Conservation (phyloP, 2,888 invertebrate genomes). For the Bombylius discolor region DNA sequence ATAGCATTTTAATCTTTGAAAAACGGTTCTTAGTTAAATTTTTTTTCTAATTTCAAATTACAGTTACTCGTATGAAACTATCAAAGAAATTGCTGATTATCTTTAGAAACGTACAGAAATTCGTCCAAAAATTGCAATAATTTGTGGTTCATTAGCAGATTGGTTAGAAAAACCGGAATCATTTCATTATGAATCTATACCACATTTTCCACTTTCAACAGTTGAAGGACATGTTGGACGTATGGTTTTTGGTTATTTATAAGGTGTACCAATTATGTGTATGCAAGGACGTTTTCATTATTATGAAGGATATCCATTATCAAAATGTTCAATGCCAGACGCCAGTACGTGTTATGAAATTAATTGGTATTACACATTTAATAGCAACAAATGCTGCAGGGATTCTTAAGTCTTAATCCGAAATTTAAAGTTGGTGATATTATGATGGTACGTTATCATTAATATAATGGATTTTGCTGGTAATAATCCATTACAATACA, state of each 20-base stretch:
- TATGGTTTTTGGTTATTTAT: conserved; percentile 76
- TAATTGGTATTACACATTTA: conserved; percentile 76
- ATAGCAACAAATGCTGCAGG: conserved; percentile 97
- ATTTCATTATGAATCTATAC: conserved; percentile 81
- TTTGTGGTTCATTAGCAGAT: conserved; percentile 87
- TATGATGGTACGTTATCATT: conserved; percentile 96
- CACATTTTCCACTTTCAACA: conserved; percentile 84
- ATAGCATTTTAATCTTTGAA: no score
- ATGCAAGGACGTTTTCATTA: conserved; percentile 98
- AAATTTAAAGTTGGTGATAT: conserved; percentile 83
- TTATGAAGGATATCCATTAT: conserved; percentile 91
- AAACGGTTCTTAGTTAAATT: not conserved
- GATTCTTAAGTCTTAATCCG: conserved; percentile 83
- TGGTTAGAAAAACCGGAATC: conserved; percentile 52
- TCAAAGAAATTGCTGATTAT: conserved; percentile 63
- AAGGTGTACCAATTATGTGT: conserved; percentile 71
- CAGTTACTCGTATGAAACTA: conserved; percentile 73
- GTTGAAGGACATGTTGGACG: conserved; percentile 88
- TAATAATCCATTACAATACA: conserved; percentile 83
- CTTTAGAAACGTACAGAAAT: conserved; percentile 54
- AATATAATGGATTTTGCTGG: conserved; percentile 95
- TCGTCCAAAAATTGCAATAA: conserved; percentile 77
- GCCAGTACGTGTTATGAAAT: conserved; percentile 93
- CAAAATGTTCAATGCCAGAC: conserved; percentile 90
- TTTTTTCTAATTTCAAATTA: conserved; percentile 23